Evolutionary conservation across 2,888 invertebrate genomes (phyloP).

Genomic region (Nomada hirtipes): DNA sequence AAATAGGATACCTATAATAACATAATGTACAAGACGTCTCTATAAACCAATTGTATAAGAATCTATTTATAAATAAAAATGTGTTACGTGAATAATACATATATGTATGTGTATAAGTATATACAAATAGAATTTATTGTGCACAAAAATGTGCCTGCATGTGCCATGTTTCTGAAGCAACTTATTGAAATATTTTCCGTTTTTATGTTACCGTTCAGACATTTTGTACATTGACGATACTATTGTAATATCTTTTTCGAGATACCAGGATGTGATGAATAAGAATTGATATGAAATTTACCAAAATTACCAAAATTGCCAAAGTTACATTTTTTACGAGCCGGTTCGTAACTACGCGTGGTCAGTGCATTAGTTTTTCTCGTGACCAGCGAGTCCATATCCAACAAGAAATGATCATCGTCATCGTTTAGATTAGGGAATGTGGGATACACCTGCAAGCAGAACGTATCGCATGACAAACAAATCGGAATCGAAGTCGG

Average conservation of each 20-base stretch:
- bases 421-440: constrained; percentile 70
- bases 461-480: constrained; percentile 47
- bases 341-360: constrained; percentile 65
- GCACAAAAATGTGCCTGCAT: too few relatives aligned
- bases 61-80: too few relatives aligned
- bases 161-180: too few relatives aligned
- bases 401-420: constrained; percentile 77
- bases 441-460: constrained; percentile 73
- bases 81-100: too few relatives aligned
- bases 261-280: too few relatives aligned
- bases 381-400: constrained; percentile 79
- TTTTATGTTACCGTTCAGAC: neutral
- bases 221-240: too few relatives aligned
- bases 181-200: neutral
- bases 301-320: constrained; percentile 65
- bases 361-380: constrained; percentile 65
- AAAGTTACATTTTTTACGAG: constrained; percentile 76
- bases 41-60: too few relatives aligned
- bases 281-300: neutral
- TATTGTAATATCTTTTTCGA: too few relatives aligned
- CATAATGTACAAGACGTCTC: too few relatives aligned
- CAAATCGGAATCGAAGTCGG: constrained; percentile 23
- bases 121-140: too few relatives aligned
- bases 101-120: too few relatives aligned
- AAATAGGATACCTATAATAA: too few relatives aligned